phyloP scores from a whole-genome alignment of 2,797 vertebrate genomes.

The Galago senegalensis region DNA sequence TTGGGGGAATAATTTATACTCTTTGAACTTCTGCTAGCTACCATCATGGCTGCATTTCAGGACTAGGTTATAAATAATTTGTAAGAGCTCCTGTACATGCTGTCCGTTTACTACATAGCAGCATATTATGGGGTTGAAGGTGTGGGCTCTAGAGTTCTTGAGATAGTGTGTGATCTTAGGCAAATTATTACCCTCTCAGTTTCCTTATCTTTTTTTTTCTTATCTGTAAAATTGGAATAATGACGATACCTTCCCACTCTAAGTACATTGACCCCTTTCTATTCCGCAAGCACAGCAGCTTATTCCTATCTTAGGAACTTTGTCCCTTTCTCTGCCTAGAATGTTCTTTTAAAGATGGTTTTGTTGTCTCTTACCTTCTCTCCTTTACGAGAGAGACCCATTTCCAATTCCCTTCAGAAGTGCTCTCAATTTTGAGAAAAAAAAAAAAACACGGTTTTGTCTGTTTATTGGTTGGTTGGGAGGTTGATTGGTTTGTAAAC shows the following conservation, averaged over 20 bases:
- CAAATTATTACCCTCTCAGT: not conserved
- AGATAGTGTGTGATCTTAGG: not conserved
- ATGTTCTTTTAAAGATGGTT: not conserved
- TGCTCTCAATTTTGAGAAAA: too few relatives aligned
- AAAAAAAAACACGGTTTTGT: not conserved
- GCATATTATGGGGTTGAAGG: not conserved
- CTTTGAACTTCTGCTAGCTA: not conserved
- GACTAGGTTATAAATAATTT: not conserved
- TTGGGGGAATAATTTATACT: not conserved
- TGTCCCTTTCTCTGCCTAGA: not conserved
- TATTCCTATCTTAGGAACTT: not conserved
- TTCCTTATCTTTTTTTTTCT: not conserved
- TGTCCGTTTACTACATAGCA: not conserved
- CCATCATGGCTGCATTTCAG: not conserved
- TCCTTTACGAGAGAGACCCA: too few relatives aligned
- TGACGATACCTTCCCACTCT: not conserved
- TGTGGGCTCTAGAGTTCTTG: not conserved
- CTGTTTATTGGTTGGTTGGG: not conserved
- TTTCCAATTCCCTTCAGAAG: too few relatives aligned
- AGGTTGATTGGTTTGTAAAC: not conserved
- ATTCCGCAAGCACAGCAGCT: not conserved
- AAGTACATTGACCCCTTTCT: not conserved
- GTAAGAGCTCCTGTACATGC: not conserved
- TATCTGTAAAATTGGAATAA: not conserved
- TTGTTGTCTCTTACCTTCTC: too few relatives aligned